phyloP scores from a whole-genome alignment of 2,113 vertebrate species.

The Osmerus eperlanus region DNA sequence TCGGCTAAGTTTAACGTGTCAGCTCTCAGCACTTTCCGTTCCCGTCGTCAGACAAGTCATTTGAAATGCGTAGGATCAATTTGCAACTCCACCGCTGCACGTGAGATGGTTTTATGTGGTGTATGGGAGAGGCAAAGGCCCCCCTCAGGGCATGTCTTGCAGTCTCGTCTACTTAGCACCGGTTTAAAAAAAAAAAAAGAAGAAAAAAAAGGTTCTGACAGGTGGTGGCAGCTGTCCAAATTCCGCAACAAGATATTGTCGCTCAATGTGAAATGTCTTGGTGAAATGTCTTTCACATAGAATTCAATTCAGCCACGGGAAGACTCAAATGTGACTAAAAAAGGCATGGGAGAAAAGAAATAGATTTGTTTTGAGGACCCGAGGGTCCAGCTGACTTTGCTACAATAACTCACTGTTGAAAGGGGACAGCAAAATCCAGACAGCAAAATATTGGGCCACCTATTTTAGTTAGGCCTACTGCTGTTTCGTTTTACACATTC shows the following conservation, averaged over 20 bases:
- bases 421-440: not conserved
- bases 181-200: too few relatives aligned
- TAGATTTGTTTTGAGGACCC: not conserved
- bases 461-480: not conserved
- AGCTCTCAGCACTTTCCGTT: too few relatives aligned
- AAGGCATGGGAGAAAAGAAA: constrained; percentile 48
- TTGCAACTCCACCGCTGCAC: not conserved
- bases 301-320: constrained; percentile 46
- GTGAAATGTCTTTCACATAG: constrained; percentile 4
- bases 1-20: not conserved
- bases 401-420: not conserved
- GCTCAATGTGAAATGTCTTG: constrained; percentile 34
- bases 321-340: constrained; percentile 61
- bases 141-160: not conserved
- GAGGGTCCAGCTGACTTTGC: not conserved
- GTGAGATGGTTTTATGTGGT: not conserved
- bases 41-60: not conserved
- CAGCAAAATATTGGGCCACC: not conserved
- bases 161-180: constrained; percentile 22
- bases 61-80: not conserved
- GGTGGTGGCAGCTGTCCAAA: constrained; percentile 36
- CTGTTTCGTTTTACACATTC: not conserved
- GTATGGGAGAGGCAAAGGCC: not conserved
- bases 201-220: constrained; percentile 41
- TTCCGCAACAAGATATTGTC: constrained; percentile 22